Evolutionary conservation across 37 sponge, comb jelly and placozoan genomes (phyloP).

Genomic region (Hormiphora californensis): DNA sequence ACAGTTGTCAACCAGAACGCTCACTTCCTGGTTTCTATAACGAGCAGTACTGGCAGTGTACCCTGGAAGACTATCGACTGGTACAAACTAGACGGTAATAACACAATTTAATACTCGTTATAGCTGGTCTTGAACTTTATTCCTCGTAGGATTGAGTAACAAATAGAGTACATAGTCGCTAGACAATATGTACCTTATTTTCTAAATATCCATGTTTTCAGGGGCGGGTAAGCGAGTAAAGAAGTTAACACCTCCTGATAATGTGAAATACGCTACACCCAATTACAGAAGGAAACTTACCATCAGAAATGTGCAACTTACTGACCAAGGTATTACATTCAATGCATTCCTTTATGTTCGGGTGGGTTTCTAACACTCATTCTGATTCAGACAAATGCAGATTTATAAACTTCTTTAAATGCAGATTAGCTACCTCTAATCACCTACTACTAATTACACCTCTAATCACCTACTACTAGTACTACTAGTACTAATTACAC

Average conservation of each 20-base stretch:
- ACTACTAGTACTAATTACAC: too few species aligned
- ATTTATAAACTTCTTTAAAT: too few species aligned
- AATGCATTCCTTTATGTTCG: too few species aligned
- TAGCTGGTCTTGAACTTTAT: not conserved
- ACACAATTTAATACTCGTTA: not conserved
- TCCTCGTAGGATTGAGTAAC: not conserved
- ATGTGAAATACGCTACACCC: not conserved
- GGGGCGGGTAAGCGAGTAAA: not conserved
- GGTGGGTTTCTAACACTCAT: too few species aligned
- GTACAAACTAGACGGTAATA: not conserved
- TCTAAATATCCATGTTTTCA: not conserved
- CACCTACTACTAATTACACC: too few species aligned
- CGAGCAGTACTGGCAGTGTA: not conserved
- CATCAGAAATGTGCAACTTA: not conserved
- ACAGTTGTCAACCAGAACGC: not conserved
- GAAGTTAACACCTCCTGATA: not conserved
- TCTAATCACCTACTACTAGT: too few species aligned
- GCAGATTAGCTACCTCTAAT: too few species aligned
- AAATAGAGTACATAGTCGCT: not conserved
- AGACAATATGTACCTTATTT: not conserved
- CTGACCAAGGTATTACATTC: conserved; percentile 8
- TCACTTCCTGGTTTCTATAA: not conserved
- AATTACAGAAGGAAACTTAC: not conserved
- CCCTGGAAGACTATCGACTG: not conserved
- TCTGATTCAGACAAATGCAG: too few species aligned